These are phyloP conservation scores for Ridgeia piscesae DNA, from an alignment of 1,140 invertebrate genomes.

Conservation along the genomic window DNA sequence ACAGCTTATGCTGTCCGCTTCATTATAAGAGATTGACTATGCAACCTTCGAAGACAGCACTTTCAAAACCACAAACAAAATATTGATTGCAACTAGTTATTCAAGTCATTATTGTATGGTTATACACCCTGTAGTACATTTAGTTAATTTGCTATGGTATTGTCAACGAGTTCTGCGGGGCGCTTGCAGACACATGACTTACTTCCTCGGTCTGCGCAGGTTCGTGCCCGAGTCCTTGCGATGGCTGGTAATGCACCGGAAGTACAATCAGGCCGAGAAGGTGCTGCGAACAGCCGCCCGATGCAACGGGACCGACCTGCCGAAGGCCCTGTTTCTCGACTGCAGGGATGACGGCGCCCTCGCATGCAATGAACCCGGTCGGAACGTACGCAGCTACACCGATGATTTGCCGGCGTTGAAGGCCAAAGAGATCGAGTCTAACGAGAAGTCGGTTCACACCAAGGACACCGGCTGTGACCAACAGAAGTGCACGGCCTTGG, in stretches of 20 bases:
- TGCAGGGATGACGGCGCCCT: not conserved
- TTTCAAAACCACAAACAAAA: no score
- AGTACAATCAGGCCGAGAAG: not conserved
- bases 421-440: no score
- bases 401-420: not conserved
- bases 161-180: no score
- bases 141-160: no score
- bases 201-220: slow-evolving; percentile 26
- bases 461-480: not conserved
- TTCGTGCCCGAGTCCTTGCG: slow-evolving; percentile 30
- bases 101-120: no score
- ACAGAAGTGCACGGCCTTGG: slow-evolving; percentile 36
- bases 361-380: not conserved
- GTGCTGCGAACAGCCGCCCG: not conserved
- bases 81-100: no score
- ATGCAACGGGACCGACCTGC: not conserved
- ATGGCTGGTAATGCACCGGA: not conserved
- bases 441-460: no score
- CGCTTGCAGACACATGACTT: not conserved
- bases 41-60: no score
- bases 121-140: no score
- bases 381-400: not conserved
- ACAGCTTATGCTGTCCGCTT: no score
- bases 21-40: no score
- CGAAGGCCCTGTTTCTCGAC: not conserved